Percentiles rank a stretch among this genome's conserved stretches.
phyloP scores from a whole-genome alignment of 1,140 invertebrate species.

The Lepeophtheirus salmonis region DNA sequence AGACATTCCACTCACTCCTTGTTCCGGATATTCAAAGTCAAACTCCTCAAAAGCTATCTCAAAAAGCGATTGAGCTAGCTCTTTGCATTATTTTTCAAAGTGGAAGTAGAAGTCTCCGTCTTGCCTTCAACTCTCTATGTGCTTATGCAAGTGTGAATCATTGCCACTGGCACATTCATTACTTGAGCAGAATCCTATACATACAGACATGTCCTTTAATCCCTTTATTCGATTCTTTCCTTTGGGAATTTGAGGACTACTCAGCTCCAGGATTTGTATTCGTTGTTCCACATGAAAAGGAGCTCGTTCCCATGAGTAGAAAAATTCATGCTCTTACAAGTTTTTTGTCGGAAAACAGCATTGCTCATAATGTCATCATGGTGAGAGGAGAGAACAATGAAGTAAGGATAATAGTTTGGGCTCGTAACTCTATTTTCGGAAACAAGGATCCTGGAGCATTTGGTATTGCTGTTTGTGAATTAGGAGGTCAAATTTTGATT shows the following conservation, averaged over 20 bases:
- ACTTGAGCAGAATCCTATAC: conserved; percentile 25
- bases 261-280: conserved; percentile 20
- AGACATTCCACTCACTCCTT: conserved; percentile 27
- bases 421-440: conserved; percentile 18
- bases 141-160: conserved; percentile 32
- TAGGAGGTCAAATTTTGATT: conserved; percentile 21
- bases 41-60: conserved; percentile 21
- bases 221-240: neutral
- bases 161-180: conserved; percentile 29
- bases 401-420: conserved; percentile 22
- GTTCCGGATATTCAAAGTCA: conserved; percentile 26
- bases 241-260: conserved; percentile 18
- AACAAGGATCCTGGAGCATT: conserved; percentile 19
- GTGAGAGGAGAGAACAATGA: conserved; percentile 15
- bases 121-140: conserved; percentile 32
- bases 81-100: conserved; percentile 21
- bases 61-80: neutral
- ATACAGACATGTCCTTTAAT: neutral
- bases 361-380: conserved; percentile 24
- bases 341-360: conserved; percentile 18
- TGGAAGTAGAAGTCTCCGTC: conserved; percentile 22
- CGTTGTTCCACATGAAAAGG: conserved; percentile 15
- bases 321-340: conserved; percentile 15
- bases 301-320: neutral
- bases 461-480: conserved; percentile 21